Base-by-base conservation (phyloP, 92 coral and sea anemone genomes). In the Umimayanthus chanpuru region DNA sequence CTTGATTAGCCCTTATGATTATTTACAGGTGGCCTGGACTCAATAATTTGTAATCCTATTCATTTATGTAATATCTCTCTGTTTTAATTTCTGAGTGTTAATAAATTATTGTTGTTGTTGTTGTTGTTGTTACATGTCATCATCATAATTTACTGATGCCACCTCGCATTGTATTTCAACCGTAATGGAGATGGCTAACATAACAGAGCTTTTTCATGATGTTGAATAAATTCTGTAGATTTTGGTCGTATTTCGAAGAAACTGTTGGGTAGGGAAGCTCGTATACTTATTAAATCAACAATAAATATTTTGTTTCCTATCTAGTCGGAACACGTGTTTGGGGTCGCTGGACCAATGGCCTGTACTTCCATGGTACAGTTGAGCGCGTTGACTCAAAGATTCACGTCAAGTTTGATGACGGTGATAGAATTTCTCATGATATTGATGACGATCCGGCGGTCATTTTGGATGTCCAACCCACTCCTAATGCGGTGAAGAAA, bases 341-440 rank as follows among this genome's bases (percentile, higher is more conserved):
- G 91, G 94, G 88, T 36, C 92, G 92, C 64, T 89, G 90, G 90
- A 92, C 94, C 30, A 89, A 70, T 72, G 87, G 88, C 4, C 65
- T 85, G 65, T 92, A 89, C 88, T 92, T 18, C 58, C 89, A 56
- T 72, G 94, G 94, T 39, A 86, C 58, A 53, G 90, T 92, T 12
- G 94, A 92, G 61, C 79, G 86, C 50, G 92, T 81, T 0, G 92
- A 86, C 77, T 70, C 88, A 80, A 89, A 89, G 85, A 86, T 89
- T 64, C 92, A 92, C 39, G 87, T 92, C 76, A 40, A 89, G 50
- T 92, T 89, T 80, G 92, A 92, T 64, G 94, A 92, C 74, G 94
- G 94, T 15, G 92, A 92, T 67, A 81, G 88, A 67, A 80, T 89
- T 44, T 85, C 92, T 4, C 94, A 92, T 67, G 72, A 85, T 11